Conservation (phyloP, 2,888 invertebrate species). For the Tachina lurida region DNA sequence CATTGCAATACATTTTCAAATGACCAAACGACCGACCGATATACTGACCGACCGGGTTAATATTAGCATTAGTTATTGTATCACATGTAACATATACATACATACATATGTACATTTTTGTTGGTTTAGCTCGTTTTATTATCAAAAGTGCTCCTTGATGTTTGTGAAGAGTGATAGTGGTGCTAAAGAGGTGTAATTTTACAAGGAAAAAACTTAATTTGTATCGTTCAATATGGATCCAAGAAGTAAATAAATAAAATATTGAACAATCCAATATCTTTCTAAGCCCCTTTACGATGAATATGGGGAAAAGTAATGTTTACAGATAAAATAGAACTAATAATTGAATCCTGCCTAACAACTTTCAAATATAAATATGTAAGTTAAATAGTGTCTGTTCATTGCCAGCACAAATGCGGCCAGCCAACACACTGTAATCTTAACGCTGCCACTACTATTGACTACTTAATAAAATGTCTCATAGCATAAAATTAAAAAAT, state of each 20-base stretch:
- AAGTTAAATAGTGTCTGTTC: neutral
- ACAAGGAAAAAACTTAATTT: neutral
- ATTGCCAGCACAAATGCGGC: neutral
- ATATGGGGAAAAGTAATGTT: neutral
- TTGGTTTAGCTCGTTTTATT: neutral
- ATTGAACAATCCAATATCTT: neutral
- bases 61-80: conserved; percentile 57
- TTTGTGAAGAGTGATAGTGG: conserved; percentile 24
- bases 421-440: conserved; percentile 13
- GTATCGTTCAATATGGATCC: neutral
- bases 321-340: neutral
- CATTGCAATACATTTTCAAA: conserved; percentile 38
- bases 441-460: neutral
- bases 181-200: neutral
- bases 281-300: neutral
- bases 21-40: conserved; percentile 45
- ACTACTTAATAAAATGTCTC: conserved; percentile 8
- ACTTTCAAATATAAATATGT: conserved; percentile 10
- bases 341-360: conserved; percentile 21
- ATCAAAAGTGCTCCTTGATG: conserved; percentile 21
- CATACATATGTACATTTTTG: neutral
- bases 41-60: conserved; percentile 63
- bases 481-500: conserved; percentile 22
- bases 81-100: neutral
- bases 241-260: neutral